phyloP scores from a whole-genome alignment of 2,888 invertebrate genomes.

The Platycnemis pennipes region DNA sequence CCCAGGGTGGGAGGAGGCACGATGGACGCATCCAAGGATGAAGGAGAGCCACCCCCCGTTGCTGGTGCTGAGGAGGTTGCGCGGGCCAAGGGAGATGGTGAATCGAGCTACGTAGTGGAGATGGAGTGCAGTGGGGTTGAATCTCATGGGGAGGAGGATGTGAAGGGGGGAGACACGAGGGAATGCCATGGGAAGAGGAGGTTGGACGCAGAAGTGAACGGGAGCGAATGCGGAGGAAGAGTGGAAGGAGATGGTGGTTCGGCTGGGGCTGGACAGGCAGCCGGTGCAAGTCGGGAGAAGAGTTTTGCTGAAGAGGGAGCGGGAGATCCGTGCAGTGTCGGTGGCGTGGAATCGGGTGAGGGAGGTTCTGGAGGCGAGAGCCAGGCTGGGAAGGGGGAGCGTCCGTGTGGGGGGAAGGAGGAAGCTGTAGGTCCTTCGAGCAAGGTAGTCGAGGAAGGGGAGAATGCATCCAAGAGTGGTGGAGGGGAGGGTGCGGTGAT shows the following conservation, averaged over 20 bases:
- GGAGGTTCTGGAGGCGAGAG: not conserved
- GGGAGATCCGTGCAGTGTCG: not conserved
- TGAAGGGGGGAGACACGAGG: not conserved
- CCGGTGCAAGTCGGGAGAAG: not conserved
- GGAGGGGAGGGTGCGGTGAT: not conserved
- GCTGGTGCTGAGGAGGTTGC: not conserved
- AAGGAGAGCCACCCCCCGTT: not conserved
- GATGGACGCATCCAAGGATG: not conserved
- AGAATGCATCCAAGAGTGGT: slow-evolving; percentile 40
- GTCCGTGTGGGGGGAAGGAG: slow-evolving; percentile 75
- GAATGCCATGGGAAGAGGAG: not conserved
- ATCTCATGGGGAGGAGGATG: not conserved
- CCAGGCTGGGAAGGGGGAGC: not conserved
- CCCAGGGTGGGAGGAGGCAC: not conserved
- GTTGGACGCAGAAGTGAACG: not conserved
- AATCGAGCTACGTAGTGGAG: not conserved
- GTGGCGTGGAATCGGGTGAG: too few relatives aligned
- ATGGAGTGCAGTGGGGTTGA: not conserved
- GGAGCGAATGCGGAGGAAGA: not conserved
- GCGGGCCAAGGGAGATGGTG: not conserved
- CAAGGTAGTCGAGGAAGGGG: not conserved
- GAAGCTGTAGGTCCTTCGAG: slow-evolving; percentile 73
- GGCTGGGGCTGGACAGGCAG: too few relatives aligned
- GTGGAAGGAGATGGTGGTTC: not conserved
- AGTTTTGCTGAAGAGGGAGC: not conserved